These are phyloP conservation scores for Acrocephalus scirpaceus DNA, from an alignment of 2,797 vertebrate genomes.

Conservation along the genomic window DNA sequence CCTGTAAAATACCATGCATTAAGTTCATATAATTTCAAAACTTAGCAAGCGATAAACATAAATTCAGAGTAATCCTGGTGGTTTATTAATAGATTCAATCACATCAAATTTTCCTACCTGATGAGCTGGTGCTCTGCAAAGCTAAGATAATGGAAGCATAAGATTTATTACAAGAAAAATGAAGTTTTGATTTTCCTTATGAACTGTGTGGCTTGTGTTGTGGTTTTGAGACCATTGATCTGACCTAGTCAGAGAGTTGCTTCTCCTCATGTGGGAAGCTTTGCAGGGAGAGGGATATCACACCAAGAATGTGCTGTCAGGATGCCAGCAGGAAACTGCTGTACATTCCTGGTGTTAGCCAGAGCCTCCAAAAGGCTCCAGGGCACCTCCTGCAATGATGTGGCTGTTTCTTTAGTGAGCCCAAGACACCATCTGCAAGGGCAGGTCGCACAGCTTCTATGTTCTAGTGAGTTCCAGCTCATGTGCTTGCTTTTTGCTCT, in stretches of 20 bases:
- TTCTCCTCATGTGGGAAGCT: neutral
- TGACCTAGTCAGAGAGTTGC: neutral
- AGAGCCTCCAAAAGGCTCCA: neutral
- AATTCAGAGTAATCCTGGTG: neutral
- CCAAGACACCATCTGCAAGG: neutral
- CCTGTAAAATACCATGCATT: neutral
- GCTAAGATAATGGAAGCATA: neutral
- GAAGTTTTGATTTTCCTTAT: neutral
- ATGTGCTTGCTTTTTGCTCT: neutral
- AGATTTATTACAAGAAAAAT: neutral
- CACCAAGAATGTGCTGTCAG: neutral
- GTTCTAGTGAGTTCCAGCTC: neutral
- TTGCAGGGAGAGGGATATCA: neutral
- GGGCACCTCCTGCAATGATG: neutral
- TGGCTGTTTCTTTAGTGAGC: neutral
- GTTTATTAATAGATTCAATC: neutral
- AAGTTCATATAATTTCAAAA: neutral
- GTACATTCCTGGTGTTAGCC: fast-evolving
- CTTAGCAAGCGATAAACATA: neutral
- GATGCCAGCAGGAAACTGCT: neutral
- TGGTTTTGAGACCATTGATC: neutral
- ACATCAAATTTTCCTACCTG: neutral
- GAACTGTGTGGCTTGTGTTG: neutral
- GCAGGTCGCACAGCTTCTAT: neutral
- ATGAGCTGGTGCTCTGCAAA: neutral